Conservation (phyloP, 2,113 vertebrate species). For the Nestor notabilis region DNA sequence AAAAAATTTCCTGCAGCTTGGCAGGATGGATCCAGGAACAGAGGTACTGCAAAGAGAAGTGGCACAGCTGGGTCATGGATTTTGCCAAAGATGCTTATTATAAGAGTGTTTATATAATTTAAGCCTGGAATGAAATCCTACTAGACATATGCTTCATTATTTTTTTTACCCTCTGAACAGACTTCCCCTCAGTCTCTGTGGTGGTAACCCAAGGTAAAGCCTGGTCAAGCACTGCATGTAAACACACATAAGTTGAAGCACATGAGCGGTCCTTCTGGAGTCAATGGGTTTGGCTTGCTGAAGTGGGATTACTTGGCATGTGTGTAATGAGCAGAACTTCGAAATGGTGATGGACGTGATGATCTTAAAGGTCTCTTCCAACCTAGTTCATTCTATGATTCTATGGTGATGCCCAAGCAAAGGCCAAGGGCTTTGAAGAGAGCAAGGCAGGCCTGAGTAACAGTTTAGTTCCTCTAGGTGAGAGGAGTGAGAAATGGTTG, state of each 20-base stretch:
- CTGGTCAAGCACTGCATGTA: neutral
- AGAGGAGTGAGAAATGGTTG: neutral
- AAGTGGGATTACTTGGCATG: neutral
- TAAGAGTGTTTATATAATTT: slow-evolving; percentile 23
- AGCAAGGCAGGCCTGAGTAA: neutral
- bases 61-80: neutral
- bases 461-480: neutral
- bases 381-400: neutral
- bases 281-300: neutral
- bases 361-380: neutral
- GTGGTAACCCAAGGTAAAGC: neutral
- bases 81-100: slow-evolving; percentile 43
- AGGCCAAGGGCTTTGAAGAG: neutral
- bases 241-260: neutral
- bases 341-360: neutral
- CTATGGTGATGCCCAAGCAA: neutral
- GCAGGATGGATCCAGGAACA: neutral
- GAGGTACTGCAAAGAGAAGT: neutral
- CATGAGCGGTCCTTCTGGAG: neutral
- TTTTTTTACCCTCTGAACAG: slow-evolving; percentile 19
- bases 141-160: neutral
- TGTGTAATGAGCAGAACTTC: neutral
- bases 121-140: neutral
- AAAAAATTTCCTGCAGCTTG: neutral
- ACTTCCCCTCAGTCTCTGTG: neutral